Conservation (phyloP, 53 echinoderm and acorn worm species). For the Luidia sarsii region DNA sequence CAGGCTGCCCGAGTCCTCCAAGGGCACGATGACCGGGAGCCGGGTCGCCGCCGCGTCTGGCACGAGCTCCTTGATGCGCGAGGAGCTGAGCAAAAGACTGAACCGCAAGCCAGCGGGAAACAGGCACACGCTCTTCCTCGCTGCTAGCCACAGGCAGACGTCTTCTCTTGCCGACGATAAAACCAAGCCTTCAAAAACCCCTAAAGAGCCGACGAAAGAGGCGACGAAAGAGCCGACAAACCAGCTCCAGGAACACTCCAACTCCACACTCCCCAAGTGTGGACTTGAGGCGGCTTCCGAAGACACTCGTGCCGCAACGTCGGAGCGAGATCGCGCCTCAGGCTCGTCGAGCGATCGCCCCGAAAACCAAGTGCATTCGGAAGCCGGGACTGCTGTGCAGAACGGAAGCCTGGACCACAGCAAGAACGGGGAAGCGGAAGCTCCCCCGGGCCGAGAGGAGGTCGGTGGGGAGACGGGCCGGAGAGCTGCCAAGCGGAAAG, state of each 20-base stretch:
- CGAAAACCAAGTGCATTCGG: too few species aligned
- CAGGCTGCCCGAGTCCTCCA: constrained; percentile 61
- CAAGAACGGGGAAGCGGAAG: not conserved
- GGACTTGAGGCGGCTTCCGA: not conserved
- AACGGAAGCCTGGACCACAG: not conserved
- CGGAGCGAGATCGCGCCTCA: constrained; percentile 11
- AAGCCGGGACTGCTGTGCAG: not conserved
- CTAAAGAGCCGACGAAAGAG: not conserved
- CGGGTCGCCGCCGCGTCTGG: constrained; percentile 4
- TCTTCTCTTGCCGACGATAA: constrained; percentile 20
- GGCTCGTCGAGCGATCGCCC: not conserved
- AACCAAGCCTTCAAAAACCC: not conserved
- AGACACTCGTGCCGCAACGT: constrained; percentile 25
- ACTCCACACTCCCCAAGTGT: too few species aligned
- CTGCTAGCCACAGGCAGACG: constrained; percentile 19
- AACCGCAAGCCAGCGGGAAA: constrained; percentile 36
- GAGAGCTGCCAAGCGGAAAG: constrained; percentile 19
- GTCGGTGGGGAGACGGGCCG: not conserved
- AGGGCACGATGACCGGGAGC: constrained; percentile 68
- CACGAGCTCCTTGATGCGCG: constrained; percentile 29
- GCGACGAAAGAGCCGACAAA: not conserved
- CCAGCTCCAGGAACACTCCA: not conserved
- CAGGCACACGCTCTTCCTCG: constrained; percentile 7
- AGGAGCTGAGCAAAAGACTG: constrained; percentile 56
- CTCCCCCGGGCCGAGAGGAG: too few species aligned